Evolutionary conservation across 1,140 invertebrate species (phyloP).

Genomic region (Cydia strobilella): DNA sequence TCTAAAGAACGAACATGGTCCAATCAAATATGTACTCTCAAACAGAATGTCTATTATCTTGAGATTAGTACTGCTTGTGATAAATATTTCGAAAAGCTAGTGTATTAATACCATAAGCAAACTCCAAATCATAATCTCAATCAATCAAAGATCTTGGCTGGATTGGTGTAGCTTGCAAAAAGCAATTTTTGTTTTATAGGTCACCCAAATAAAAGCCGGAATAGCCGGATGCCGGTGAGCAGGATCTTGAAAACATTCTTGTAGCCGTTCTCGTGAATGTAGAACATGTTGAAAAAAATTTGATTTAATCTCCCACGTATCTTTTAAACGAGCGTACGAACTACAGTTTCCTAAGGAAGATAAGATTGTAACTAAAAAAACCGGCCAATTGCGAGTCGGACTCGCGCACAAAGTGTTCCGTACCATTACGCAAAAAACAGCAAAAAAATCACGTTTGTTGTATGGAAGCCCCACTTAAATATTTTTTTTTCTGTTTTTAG

Average conservation of each 20-base stretch:
- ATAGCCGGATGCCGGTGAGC: conserved; percentile 10
- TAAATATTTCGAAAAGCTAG: background rate
- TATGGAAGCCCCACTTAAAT: no score
- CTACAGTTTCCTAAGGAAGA: no score
- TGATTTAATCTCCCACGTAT: background rate
- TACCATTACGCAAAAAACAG: no score
- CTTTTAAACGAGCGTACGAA: background rate
- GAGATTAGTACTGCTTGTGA: background rate
- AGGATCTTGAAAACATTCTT: conserved; percentile 26
- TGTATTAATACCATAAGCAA: background rate
- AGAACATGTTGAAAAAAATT: background rate
- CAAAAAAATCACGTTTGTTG: no score
- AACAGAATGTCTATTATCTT: no score
- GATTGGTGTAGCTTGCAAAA: conserved; percentile 9
- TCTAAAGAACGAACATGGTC: no score
- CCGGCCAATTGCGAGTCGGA: no score
- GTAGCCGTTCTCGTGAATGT: background rate
- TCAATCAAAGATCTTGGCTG: background rate
- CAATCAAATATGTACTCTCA: no score
- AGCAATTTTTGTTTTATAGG: conserved; percentile 21
- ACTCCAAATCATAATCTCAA: background rate
- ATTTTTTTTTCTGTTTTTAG: no score
- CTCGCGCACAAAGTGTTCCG: no score
- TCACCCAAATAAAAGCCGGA: conserved; percentile 22
- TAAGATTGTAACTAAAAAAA: no score